Evolutionary conservation across 2,113 vertebrate genomes (phyloP).

Genomic region (Raja brachyura): DNA sequence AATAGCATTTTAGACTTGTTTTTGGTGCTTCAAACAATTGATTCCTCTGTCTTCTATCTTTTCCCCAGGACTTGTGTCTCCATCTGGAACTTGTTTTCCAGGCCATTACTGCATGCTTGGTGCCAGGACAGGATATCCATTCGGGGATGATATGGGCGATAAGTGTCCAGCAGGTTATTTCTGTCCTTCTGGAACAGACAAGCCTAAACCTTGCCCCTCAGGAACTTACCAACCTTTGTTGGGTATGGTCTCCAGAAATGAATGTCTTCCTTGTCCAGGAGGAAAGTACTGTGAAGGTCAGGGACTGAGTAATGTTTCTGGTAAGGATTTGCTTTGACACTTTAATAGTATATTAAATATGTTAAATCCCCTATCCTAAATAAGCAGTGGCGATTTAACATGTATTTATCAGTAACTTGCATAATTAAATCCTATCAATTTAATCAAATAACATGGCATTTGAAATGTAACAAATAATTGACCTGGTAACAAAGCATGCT

Average conservation of each 20-base stretch:
- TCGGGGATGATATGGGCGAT: slow-evolving; percentile 48
- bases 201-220: slow-evolving; percentile 10
- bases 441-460: background rate
- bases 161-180: slow-evolving; percentile 43
- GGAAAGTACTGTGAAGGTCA: slow-evolving; percentile 55
- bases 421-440: background rate
- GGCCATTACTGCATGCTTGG: slow-evolving; percentile 68
- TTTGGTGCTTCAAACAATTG: background rate
- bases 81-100: slow-evolving; percentile 62
- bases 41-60: background rate
- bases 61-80: slow-evolving; percentile 55
- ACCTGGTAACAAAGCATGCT: background rate
- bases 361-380: background rate
- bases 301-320: slow-evolving; percentile 40
- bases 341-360: background rate
- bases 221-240: slow-evolving; percentile 21
- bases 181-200: background rate
- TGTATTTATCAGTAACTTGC: background rate
- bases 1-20: background rate
- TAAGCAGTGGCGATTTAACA: background rate
- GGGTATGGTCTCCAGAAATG: background rate
- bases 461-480: background rate
- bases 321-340: background rate
- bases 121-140: slow-evolving; percentile 56
- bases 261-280: slow-evolving; percentile 42